Evolutionary conservation across 2,888 invertebrate genomes (phyloP).

Genomic region (Caenorhabditis drosophilae): DNA sequence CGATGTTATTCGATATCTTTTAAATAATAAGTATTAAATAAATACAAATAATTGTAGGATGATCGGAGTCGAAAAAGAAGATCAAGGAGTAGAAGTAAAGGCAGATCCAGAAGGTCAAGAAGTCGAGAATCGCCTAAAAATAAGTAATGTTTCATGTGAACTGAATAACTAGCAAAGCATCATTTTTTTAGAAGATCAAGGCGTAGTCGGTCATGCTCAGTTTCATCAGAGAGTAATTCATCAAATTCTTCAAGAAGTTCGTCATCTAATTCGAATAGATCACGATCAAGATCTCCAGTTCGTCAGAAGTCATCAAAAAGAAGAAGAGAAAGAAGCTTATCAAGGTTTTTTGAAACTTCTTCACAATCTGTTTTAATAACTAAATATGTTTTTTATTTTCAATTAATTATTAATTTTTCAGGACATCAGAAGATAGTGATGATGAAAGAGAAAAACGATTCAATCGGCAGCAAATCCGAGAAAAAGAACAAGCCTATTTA

Average conservation of each 20-base stretch:
- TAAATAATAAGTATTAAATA: no score
- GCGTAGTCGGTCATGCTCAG: slow-evolving; percentile 23
- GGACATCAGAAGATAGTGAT: slow-evolving; percentile 55
- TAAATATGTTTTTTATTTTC: background rate
- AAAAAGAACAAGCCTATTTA: slow-evolving; percentile 59
- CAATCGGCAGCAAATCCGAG: slow-evolving; percentile 45
- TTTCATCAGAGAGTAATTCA: slow-evolving; percentile 14
- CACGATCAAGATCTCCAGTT: slow-evolving; percentile 23
- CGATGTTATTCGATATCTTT: no score
- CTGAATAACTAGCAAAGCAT: no score
- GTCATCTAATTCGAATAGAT: slow-evolving; percentile 25
- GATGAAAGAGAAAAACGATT: slow-evolving; percentile 49
- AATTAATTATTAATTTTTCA: background rate
- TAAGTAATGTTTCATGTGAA: slow-evolving; percentile 14
- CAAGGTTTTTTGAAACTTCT: slow-evolving; percentile 4
- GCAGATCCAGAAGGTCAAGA: slow-evolving; percentile 18
- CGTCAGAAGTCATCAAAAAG: slow-evolving; percentile 14
- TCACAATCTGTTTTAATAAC: background rate
- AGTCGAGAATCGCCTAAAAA: slow-evolving; percentile 29
- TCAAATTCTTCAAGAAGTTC: slow-evolving; percentile 11
- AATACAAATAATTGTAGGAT: no score
- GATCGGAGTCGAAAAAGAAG: background rate
- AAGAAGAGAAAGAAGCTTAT: slow-evolving; percentile 19
- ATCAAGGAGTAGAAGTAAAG: slow-evolving; percentile 3
- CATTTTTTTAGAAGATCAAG: slow-evolving; percentile 26